These are phyloP conservation scores for Drosophila basisetae DNA, from an alignment of 2,888 invertebrate species.

Conservation along the genomic window DNA sequence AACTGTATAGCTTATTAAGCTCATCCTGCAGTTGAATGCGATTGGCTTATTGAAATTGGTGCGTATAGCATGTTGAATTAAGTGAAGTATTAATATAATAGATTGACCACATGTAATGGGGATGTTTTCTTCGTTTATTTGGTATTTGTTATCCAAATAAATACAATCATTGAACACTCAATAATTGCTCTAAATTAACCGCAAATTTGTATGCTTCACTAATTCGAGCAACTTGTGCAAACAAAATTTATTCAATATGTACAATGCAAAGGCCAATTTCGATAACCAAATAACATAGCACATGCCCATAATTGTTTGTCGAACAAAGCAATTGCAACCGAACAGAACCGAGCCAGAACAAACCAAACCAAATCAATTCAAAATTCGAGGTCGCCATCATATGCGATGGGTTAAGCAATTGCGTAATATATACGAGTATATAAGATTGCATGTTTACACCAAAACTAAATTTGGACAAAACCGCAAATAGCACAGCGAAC, in stretches of 20 bases:
- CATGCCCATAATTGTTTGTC: constrained; percentile 56
- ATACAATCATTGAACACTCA: constrained; percentile 16
- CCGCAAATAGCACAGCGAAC: constrained; percentile 65
- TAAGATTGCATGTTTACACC: constrained; percentile 23
- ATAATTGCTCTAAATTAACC: constrained; percentile 48
- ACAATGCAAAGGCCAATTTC: constrained; percentile 49
- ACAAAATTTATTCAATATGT: constrained; percentile 18
- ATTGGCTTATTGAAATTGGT: background rate
- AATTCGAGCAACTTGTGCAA: constrained; percentile 45
- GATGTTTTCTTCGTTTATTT: background rate
- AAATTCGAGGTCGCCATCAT: constrained; percentile 28
- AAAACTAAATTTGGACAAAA: constrained; percentile 51
- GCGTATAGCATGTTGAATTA: background rate
- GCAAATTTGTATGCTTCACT: constrained; percentile 36
- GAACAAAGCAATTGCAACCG: constrained; percentile 41
- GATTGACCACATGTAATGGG: background rate
- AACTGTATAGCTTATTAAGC: background rate
- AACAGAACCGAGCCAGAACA: constrained; percentile 10
- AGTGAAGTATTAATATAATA: background rate
- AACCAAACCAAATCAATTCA: constrained; percentile 31
- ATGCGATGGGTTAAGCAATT: constrained; percentile 38
- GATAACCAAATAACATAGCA: constrained; percentile 29
- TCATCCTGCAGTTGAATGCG: constrained; percentile 17
- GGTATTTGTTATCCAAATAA: constrained; percentile 16
- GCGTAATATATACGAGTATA: constrained; percentile 19